Base-by-base conservation (phyloP, 2,797 vertebrate species). In the Euphonia xanthogaster region DNA sequence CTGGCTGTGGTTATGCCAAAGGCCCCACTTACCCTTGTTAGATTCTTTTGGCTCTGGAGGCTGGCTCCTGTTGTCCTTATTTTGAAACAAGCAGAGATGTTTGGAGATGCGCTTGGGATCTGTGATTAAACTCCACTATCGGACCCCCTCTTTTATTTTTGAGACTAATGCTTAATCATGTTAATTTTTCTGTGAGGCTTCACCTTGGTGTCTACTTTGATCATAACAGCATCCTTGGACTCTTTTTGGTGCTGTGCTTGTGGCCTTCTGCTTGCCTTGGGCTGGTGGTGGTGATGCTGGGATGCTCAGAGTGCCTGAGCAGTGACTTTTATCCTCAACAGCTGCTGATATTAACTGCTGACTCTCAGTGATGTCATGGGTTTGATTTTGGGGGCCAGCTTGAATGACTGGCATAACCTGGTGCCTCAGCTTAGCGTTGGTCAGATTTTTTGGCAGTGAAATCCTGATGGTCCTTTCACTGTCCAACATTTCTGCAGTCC, bases 241-340 rank as follows among this genome's bases (percentile, higher is more conserved):
- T 44, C 62, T 24, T 57, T 47, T 62, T 0, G 0, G 14, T 73
- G 58, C 48, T 71, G 25, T 62, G 67, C 37, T 67, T 48, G 40
- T 51, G 27, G 40, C 17, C n/a, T 24, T 54, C 51, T 66, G 66
- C 55, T 76, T 28, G 61, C 37, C n/a, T 67, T 35, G 65, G 27
- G 13, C 15, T 44, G n/a, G 5, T 55, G 62, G 7, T 74, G 30
- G 22, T 82, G 72, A 14, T 51, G 47, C 7, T 1, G 19, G 58
- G 70, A 88, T 90, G 70, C 73, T 91, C 79, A 40, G 85, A 88
- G 93, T 95, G 93, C 94, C 90, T 86, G 70, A 90, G 77, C 86
- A 66, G 48, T 90, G 90, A 95, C 86, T 96, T 95, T 94, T 87
- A 87, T 95, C 86, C 94, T 93, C 90, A 85, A 92, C 96, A 97